Evolutionary conservation across 1,140 invertebrate genomes (phyloP), one percentile per base, ranked within the genome.

Genomic region (Venturia canescens): DNA sequence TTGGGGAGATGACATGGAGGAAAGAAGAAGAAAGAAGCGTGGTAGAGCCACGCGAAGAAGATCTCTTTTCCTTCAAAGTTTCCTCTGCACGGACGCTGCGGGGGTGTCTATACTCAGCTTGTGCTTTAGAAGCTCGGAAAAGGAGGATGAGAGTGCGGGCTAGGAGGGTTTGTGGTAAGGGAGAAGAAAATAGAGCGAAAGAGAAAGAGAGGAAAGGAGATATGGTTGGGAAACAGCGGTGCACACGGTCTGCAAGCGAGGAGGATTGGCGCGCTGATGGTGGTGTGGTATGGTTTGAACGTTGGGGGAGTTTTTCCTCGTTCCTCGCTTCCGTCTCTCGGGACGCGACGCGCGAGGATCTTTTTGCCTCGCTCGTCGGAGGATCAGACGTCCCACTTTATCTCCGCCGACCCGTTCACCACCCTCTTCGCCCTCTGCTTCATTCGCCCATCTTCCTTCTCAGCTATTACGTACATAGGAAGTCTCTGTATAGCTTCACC

Each of bases 251-350:
- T 53, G 50, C 57, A 34, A 31, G n/a, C n/a, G 3, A 31, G 66
- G 66, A 69, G 66, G 60, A 66, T 66, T 66, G 60, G 66, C 31
- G 31, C 15, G 57, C 21, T 63, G 57, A 26, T 60, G 57, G 34
- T 63, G 31, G 57, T 60, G 72, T 38, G 48, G 72, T 78, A 44
- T 50, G 71, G 76, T 79, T 69, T 27, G 72, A 79, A 74, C 80
- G 77, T 80, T 75, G 78, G 80, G 75, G 86, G 88, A 90, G 89
- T 91, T 91, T 91, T 91, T 91, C 85, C 89, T 90, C 88, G 87
- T 90, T 90, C 89, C 87, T 86, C 83, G 89, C 88, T 91, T 90
- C 88, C 89, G 90, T 91, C 90, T 91, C 89, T 83, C 86, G 90
- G 89, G 90, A 90, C 89, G 88, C 87, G 86, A 85, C 88, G 87